Conservation (phyloP, 2,797 vertebrate genomes). For the Cephalopachus bancanus region DNA sequence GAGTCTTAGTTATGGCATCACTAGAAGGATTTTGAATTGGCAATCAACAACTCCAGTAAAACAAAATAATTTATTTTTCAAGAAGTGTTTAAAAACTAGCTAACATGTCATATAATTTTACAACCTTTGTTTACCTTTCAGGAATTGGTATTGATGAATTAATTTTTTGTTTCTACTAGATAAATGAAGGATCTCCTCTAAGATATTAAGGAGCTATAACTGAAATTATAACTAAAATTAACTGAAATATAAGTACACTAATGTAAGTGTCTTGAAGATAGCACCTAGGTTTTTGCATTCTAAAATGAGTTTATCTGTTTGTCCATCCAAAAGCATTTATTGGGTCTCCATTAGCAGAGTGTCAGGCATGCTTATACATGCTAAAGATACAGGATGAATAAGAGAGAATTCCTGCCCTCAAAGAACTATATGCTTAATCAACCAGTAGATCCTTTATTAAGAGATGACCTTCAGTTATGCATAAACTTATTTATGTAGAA, state of each 20-base stretch:
- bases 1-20: slow-evolving; percentile 59
- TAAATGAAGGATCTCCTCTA: slow-evolving; percentile 3
- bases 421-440: background rate
- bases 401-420: slow-evolving; percentile 43
- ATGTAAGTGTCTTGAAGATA: slow-evolving; percentile 54
- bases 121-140: slow-evolving; percentile 52
- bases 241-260: slow-evolving; percentile 34
- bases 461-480: background rate
- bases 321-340: slow-evolving; percentile 44
- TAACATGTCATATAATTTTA: slow-evolving; percentile 38
- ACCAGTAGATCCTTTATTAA: slow-evolving; percentile 30
- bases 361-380: background rate
- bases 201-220: slow-evolving; percentile 41
- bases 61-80: slow-evolving; percentile 57
- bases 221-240: background rate
- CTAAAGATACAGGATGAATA: background rate
- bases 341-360: slow-evolving; percentile 23
- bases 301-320: slow-evolving; percentile 40
- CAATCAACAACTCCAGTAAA: slow-evolving; percentile 1
- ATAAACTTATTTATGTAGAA: slow-evolving; percentile 15
- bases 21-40: slow-evolving; percentile 55
- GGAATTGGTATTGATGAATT: slow-evolving; percentile 46
- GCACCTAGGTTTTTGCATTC: background rate
- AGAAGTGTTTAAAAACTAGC: slow-evolving; percentile 46
- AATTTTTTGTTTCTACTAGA: slow-evolving; percentile 49